Base-by-base conservation (phyloP, 2,113 vertebrate species). In the Rhineura floridana region DNA sequence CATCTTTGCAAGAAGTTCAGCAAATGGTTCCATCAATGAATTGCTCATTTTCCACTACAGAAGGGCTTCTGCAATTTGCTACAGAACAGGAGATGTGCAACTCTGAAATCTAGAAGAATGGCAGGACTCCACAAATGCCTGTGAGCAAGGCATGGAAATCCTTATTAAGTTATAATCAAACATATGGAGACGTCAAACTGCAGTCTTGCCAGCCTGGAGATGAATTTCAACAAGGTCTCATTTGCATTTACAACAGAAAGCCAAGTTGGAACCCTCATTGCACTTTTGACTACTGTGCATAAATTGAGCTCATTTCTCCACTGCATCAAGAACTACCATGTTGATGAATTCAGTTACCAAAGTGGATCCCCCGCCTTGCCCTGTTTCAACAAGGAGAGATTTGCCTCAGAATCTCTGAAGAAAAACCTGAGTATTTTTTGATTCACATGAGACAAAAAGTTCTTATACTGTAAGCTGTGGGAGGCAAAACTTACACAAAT, bases 401-500 rank as follows among this genome's bases (percentile, higher is more conserved):
- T 94, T 84, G 91, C 55, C 84, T 93, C 25, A 73, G 90, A 85
- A 87, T 76, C 84, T 78, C 88, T 91, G 85, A 84, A 93, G 85
- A 92, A 88, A 92, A 79, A 73, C 82, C 83, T 80, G 77, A 92
- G 87, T 83, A 90, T 52, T 88, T 95, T 83, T 84, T 93, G 85
- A 94, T 91, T 92, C 91, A 89, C 92, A 93, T 10, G 44, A 94
- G 90, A 89, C 84, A 91, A 93, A 94, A 89, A 67, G 3, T 73
- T 85, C 81, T 92, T 62, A 75, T 4, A 28, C 42, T 79, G 87
- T 85, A 75, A 90, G 81, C 55, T 55, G 44, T 17, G 77, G 46
- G 87, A 84, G 94, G 90, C 90, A 93, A 93, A 95, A 95, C 87
- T 92, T 95, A 93, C 77, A 94, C 90, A 93, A 92, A 95, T 91